Conservation (phyloP, 2,888 invertebrate species). For the Hoplodrina ambigua region DNA sequence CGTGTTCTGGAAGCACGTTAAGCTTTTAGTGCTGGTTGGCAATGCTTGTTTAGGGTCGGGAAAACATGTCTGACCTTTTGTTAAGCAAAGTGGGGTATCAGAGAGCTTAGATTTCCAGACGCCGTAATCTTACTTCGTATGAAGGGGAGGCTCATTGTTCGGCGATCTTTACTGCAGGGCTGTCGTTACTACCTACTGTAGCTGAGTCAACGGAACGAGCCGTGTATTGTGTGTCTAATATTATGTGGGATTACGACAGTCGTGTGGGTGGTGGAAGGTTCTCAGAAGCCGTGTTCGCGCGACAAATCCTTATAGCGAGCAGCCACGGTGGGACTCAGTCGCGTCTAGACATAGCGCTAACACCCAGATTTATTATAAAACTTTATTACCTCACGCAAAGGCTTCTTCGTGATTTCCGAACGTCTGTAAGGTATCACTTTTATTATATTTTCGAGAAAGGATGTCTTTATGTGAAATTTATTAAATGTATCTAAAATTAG, state of each 20-base stretch:
- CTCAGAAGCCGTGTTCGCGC: slow-evolving; percentile 71
- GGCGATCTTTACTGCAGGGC: slow-evolving; percentile 39
- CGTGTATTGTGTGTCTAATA: slow-evolving; percentile 47
- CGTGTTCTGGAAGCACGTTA: slow-evolving; percentile 42
- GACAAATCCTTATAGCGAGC: slow-evolving; percentile 74
- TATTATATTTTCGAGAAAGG: slow-evolving; percentile 4
- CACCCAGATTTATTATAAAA: slow-evolving; percentile 57
- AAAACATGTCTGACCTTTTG: slow-evolving; percentile 45
- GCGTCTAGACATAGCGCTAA: slow-evolving; percentile 74
- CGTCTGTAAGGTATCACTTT: slow-evolving; percentile 5
- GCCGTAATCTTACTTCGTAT: slow-evolving; percentile 39
- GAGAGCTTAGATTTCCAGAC: slow-evolving; percentile 37
- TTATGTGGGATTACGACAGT: slow-evolving; percentile 50
- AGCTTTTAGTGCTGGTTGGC: slow-evolving; percentile 43
- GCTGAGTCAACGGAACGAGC: slow-evolving; percentile 28
- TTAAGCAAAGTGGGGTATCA: slow-evolving; percentile 32
- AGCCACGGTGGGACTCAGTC: slow-evolving; percentile 61
- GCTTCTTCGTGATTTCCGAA: slow-evolving; percentile 37
- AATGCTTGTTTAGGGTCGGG: slow-evolving; percentile 39
- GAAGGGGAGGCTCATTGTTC: slow-evolving; percentile 43
- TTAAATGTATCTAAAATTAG: slow-evolving; percentile 7
- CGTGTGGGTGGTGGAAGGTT: slow-evolving; percentile 44
- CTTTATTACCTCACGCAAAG: slow-evolving; percentile 53
- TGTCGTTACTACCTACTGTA: slow-evolving; percentile 12
- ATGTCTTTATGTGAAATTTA: slow-evolving; percentile 4